Evolutionary conservation across 2,113 vertebrate species (phyloP), one percentile per base, ranked within the genome.

Genomic region (Chascanopsetta lugubris): DNA sequence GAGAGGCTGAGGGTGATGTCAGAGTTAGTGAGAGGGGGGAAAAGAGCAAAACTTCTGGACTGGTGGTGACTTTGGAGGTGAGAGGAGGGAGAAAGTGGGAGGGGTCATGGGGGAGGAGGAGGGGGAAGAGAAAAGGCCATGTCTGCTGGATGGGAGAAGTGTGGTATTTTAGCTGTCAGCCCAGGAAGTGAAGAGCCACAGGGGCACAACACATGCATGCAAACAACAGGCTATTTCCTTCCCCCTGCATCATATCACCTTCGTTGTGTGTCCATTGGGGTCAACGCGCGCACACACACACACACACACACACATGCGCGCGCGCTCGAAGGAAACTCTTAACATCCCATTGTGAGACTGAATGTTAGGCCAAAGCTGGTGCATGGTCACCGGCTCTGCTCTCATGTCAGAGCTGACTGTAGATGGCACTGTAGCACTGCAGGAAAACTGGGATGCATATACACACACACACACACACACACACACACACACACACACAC

Each of bases 371-470:
- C 80, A 76, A 56, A 45, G 67, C 63, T 79, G 20, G 32, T 25
- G 18, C 50, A 54, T 55, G 64, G 75, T 77, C 73, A 77, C 60
- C 12, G 50, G 75, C 72, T 76, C 61, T 66, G 55, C 43, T 25
- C 12, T 56, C 0, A 17, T 47, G 29, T 2, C 0, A 20, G 29
- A 76, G 43, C 24, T 2, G 3, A 3, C 90, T 86, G 82, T 89
- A 91, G 90, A 77, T 91, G 90, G 90, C 90, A 91, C 82, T 91
- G 75, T 60, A 85, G 82, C 80, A 83, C 90, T 79, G 65, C 67
- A 72, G 51, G 55, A 79, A 53, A 83, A 46, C 42, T 0, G 24
- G 0, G 0, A n/a, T 27, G 22, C 50, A 54, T 6, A 13, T 18
- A 21, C 27, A 53, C 26, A 53, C 27, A 53, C 49, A 53, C 48